Base-by-base conservation (phyloP, 2,888 invertebrate species). In the Dimorphilus gyrociliatus region DNA sequence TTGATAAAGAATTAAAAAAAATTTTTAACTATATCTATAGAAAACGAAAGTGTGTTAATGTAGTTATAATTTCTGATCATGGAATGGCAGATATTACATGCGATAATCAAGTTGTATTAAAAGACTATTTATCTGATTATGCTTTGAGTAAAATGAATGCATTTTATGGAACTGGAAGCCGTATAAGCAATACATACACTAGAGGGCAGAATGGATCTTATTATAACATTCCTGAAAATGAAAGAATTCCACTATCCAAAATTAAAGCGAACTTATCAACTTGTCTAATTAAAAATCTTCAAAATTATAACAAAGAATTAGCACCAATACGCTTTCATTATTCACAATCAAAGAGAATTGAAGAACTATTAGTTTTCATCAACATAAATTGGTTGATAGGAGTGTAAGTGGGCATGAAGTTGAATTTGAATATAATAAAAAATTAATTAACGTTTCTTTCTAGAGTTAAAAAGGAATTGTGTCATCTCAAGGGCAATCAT, bases 1-100 rank as follows among this genome's bases (percentile, higher is more conserved):
- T n/a, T n/a, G n/a, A n/a, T n/a, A n/a, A n/a, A n/a, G n/a, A n/a
- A n/a, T n/a, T n/a, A n/a, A n/a, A n/a, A n/a, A n/a, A n/a, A n/a
- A n/a, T n/a, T n/a, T n/a, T n/a, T n/a, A n/a, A n/a, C n/a, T n/a
- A n/a, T n/a, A n/a, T n/a, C n/a, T n/a, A n/a, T n/a, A n/a, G n/a
- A 21, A 10, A 25, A n/a, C 12, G 10, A 8, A 39, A 47, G 25
- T 56, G 56, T 44, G 42, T 56, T 30, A 55, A 56, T 35, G 45
- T 56, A 25, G 47, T 55, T 16, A 30, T 56, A 14, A 32, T 49
- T 3, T 49, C 55, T 16, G 55, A 56, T 37, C 54, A 54, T 30
- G 56, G 56, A n/a, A 53, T 55, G 55, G 31, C 50, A 4, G 46
- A 47, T 16, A 46, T 43, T 10, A 40, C 42, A 16, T 53, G 55